Percentiles rank a stretch among this genome's conserved stretches.
phyloP scores from a whole-genome alignment of 2,797 vertebrate species.

The Acanthis flammea region DNA sequence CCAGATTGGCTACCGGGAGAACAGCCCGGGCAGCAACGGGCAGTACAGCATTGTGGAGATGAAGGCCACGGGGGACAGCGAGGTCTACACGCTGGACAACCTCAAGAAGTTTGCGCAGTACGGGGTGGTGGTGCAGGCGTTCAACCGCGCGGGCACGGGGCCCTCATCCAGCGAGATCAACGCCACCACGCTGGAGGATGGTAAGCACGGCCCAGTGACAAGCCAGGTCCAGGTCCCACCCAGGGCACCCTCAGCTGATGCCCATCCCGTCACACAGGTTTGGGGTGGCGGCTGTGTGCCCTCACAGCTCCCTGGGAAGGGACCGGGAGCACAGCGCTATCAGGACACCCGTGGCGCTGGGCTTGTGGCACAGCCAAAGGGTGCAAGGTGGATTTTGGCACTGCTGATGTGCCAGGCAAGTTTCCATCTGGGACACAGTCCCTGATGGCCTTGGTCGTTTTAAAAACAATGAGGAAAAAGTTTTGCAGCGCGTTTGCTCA shows the following conservation, averaged over 20 bases:
- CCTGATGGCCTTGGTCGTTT: background rate
- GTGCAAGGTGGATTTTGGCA: fast-evolving
- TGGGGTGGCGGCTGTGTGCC: background rate
- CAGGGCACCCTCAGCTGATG: fast-evolving
- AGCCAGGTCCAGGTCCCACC: background rate
- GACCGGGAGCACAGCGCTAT: fast-evolving
- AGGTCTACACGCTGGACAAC: slow-evolving; percentile 97
- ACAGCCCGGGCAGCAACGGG: slow-evolving; percentile 94
- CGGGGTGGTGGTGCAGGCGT: slow-evolving; percentile 96
- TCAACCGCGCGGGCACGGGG: slow-evolving; percentile 94
- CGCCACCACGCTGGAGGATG: slow-evolving; percentile 94
- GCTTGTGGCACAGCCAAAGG: fast-evolving
- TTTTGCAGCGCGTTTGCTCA: slow-evolving; percentile 61
- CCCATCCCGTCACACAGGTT: fast-evolving
- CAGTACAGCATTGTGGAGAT: slow-evolving; percentile 99
- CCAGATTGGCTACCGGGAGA: slow-evolving; percentile 97
- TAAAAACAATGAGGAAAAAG: slow-evolving; percentile 54
- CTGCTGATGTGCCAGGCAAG: background rate
- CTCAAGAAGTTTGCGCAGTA: slow-evolving; percentile 98
- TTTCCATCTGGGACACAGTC: background rate
- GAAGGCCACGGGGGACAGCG: slow-evolving; percentile 96
- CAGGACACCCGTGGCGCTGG: fast-evolving
- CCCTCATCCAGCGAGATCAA: slow-evolving; percentile 98
- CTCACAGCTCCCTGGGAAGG: background rate
- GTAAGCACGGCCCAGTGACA: slow-evolving; percentile 61